Conservation (phyloP, 2,113 vertebrate genomes). For the Pelecanoides urinatrix region DNA sequence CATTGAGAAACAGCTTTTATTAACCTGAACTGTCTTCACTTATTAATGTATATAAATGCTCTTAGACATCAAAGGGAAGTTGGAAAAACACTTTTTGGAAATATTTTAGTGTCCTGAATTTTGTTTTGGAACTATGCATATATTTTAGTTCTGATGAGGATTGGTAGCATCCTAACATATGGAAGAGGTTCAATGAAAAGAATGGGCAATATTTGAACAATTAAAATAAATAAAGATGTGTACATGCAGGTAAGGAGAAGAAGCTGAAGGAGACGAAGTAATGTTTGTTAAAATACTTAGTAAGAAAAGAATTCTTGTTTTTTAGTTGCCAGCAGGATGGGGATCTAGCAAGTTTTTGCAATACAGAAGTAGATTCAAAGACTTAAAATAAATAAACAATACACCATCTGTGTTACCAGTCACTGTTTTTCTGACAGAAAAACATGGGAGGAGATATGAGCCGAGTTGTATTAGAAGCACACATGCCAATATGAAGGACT, state of each 20-base stretch:
- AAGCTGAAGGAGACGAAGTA: not conserved
- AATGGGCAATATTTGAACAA: not conserved
- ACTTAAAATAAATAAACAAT: not conserved
- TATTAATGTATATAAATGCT: not conserved
- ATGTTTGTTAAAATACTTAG: not conserved
- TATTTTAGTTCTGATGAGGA: not conserved
- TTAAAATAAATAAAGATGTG: not conserved
- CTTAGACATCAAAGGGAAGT: not conserved
- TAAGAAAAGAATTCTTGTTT: not conserved
- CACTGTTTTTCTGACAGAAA: not conserved
- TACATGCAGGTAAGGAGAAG: not conserved
- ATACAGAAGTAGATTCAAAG: not conserved
- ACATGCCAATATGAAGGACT: not conserved
- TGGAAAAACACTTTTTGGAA: not conserved
- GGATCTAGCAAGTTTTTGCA: not conserved
- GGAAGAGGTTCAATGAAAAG: not conserved
- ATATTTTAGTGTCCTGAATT: not conserved
- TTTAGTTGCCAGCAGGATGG: not conserved
- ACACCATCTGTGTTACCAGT: not conserved
- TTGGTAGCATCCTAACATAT: not conserved
- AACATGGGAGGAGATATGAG: not conserved
- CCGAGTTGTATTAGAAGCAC: not conserved
- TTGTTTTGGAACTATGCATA: not conserved
- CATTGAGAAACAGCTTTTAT: not conserved
- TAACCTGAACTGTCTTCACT: not conserved